Evolutionary conservation across 2,888 invertebrate species (phyloP).

Genomic region (Ophion ventricosus): DNA sequence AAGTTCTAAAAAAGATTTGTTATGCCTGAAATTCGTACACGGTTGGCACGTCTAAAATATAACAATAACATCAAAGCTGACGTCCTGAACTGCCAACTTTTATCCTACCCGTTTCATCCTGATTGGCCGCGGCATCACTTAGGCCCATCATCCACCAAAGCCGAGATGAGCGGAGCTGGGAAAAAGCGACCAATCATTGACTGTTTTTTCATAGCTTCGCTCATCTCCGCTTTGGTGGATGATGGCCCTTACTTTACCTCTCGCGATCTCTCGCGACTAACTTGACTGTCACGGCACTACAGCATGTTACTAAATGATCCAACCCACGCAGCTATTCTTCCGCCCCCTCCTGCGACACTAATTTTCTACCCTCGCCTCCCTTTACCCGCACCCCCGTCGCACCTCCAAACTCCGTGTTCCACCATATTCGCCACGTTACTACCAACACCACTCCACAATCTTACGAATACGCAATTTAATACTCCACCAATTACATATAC

Average conservation of each 20-base stretch:
- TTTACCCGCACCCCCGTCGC: slow-evolving; percentile 65
- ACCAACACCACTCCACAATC: slow-evolving; percentile 64
- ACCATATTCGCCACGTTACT: slow-evolving; percentile 64
- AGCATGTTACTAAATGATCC: slow-evolving; percentile 83
- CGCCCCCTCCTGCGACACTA: slow-evolving; percentile 68
- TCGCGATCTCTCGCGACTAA: slow-evolving; percentile 64
- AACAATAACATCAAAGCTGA: background rate
- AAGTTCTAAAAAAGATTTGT: background rate
- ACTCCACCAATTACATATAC: slow-evolving; percentile 83
- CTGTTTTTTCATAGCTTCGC: too few species aligned
- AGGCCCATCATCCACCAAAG: too few species aligned
- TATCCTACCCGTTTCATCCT: slow-evolving; percentile 32
- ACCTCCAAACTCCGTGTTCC: slow-evolving; percentile 17
- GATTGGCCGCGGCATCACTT: slow-evolving; percentile 18
- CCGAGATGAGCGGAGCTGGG: too few species aligned
- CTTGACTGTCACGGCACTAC: slow-evolving; percentile 76
- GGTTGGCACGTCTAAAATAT: background rate
- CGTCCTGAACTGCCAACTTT: slow-evolving; percentile 12
- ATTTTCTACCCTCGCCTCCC: slow-evolving; percentile 67
- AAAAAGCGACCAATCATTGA: too few species aligned
- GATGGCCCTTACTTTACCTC: slow-evolving; percentile 36
- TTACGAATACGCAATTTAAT: slow-evolving; percentile 83
- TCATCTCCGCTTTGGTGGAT: too few species aligned
- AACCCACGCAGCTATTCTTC: slow-evolving; percentile 79
- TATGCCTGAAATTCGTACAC: background rate